Base-by-base conservation (phyloP, 2,113 vertebrate genomes). In the Passer montanus region DNA sequence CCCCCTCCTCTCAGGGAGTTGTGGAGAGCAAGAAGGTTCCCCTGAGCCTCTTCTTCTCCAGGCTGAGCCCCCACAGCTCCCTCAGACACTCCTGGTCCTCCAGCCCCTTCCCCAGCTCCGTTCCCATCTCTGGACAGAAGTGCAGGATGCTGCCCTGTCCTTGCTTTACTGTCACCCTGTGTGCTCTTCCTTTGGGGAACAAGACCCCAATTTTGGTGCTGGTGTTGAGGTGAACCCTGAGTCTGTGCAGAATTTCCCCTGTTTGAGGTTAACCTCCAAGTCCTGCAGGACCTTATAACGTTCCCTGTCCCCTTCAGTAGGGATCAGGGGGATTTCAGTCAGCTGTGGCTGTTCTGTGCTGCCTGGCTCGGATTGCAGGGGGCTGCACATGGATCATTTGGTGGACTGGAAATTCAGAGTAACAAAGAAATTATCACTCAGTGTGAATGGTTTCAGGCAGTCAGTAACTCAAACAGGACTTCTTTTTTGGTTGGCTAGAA, bases 221-320 rank as follows among this genome's bases (percentile, higher is more conserved):
- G 77, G 43, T 22, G 6, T 52, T 15, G 44, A 17, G 46, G 13
- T 9, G 18, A 50, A 6, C 49, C 49, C 33, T 7, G n/a, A 62
- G 1, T 10, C 35, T 72, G 49, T 17, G 35, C 15, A 18, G 23
- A 15, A 80, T 28, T 89, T 39, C 9, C 13, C 35, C 31, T 67
- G 0, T 59, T 73, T 50, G 63, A 39, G 11, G 16, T 55, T 15
- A 59, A 7, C 13, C 20, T 58, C 44, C 21, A 44, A 68, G 33
- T 28, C 49, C 46, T 52, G 18, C 59, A 49, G 66, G 41, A 33
- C 26, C 30, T 53, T 27, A 1, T 11, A 47, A 62, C 0, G 0
- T 22, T 72, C 30, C 30, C 53, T 50, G 33, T 47, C 4, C 37
- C 50, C 18, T 64, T 84, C 37, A 11, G 0, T 0, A 33, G 5